Conservation (phyloP, 2,113 vertebrate genomes). For the Pomatostomus ruficeps region DNA sequence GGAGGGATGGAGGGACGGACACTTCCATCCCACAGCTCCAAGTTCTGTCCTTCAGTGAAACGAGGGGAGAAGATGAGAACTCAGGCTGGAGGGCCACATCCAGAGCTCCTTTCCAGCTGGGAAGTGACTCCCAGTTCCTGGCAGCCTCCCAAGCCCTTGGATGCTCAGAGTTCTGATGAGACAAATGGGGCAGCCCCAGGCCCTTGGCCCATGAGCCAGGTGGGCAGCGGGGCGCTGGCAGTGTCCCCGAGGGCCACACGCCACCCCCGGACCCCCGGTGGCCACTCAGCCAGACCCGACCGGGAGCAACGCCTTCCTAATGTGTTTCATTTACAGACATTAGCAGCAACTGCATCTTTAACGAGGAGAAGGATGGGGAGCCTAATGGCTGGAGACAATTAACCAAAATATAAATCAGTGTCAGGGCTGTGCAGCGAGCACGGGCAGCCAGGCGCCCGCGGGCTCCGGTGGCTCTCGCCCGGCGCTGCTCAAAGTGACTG, state of each 20-base stretch:
- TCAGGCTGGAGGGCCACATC: not conserved
- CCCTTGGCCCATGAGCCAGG: not conserved
- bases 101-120: not conserved
- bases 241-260: not conserved
- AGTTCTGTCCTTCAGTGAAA: not conserved
- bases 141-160: not conserved
- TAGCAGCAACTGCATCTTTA: conserved; percentile 29
- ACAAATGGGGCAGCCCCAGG: not conserved
- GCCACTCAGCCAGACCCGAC: not conserved
- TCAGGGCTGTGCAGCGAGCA: not conserved
- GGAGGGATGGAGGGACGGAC: not conserved
- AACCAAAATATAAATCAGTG: conserved; percentile 54
- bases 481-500: not conserved
- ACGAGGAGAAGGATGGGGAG: conserved; percentile 40
- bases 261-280: not conserved
- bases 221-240: not conserved
- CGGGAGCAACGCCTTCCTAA: not conserved
- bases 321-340: not conserved
- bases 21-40: not conserved
- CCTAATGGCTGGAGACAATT: conserved; percentile 66
- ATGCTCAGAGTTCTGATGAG: too few relatives aligned
- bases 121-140: not conserved
- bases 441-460: conserved; percentile 27
- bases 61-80: not conserved
- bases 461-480: not conserved